These are phyloP conservation scores for Pituophis catenifer DNA, from an alignment of 2,113 vertebrate species.

Conservation along the genomic window DNA sequence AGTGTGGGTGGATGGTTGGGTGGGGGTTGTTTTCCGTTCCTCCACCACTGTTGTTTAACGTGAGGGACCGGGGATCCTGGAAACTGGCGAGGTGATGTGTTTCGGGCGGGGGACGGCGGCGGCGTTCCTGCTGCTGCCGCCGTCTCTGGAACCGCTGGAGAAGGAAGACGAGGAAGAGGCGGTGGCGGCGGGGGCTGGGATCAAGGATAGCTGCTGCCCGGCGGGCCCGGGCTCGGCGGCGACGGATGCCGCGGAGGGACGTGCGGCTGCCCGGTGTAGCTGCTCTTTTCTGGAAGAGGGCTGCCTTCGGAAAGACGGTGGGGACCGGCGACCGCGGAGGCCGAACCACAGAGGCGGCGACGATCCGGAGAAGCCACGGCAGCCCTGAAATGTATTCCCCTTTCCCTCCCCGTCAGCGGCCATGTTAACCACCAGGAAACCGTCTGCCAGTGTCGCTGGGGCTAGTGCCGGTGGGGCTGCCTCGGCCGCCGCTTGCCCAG, in stretches of 20 bases:
- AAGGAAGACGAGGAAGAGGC: background rate
- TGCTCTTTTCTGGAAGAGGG: conserved; percentile 60
- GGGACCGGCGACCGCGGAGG: conserved; percentile 59
- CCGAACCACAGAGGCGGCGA: conserved; percentile 62
- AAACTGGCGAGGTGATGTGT: conserved; percentile 67
- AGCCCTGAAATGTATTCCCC: conserved; percentile 67
- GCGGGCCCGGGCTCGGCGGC: conserved; percentile 63
- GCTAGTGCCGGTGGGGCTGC: conserved; percentile 16
- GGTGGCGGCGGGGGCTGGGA: conserved; percentile 34
- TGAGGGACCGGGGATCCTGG: conserved; percentile 53
- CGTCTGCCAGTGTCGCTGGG: conserved; percentile 64
- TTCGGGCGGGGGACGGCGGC: conserved; percentile 54
- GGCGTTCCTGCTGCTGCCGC: conserved; percentile 53
- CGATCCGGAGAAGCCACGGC: conserved; percentile 30
- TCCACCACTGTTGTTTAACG: conserved; percentile 32
- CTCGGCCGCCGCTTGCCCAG: conserved; percentile 72
- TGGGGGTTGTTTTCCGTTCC: background rate
- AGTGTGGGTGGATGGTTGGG: background rate
- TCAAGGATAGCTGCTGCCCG: conserved; percentile 56
- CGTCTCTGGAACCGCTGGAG: conserved; percentile 4
- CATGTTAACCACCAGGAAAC: conserved; percentile 98
- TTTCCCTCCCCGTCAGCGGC: conserved; percentile 79
- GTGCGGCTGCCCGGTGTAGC: conserved; percentile 41
- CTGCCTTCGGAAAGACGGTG: conserved; percentile 75
- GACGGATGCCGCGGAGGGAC: conserved; percentile 58